Base-by-base conservation (phyloP, 1,140 invertebrate genomes). In the Branchinecta lindahli region DNA sequence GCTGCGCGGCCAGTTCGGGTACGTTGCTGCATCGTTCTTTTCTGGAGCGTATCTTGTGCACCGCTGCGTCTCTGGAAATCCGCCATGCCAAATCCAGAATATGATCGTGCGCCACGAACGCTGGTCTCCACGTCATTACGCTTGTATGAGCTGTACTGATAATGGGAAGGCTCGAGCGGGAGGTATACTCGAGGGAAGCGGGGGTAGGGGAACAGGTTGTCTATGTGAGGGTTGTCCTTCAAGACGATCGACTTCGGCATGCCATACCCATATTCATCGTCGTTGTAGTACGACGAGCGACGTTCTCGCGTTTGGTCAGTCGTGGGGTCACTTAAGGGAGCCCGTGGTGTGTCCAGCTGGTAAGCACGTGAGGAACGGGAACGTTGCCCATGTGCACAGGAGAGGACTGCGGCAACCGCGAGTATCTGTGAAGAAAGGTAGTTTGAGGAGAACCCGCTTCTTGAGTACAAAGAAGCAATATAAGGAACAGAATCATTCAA, bases 221-320 rank as follows among this genome's bases (percentile, higher is more conserved):
- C 68, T 44, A 69, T 69, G 68, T 44, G 46, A 12, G 18, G 44
- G 20, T 69, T 45, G 68, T 69, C 68, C 18, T 45, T 12, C 12
- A 69, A 45, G 10, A 69, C 68, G 46, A 69, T 46, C 18, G 18
- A 44, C 20, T 69, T 45, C 7, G 68, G 68, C n/a, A 46, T 46
- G 68, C 46, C 18, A 45, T n/a, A 44, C 12, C 46, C 68, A 18
- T 69, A 46, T 3, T 45, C n/a, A 45, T 69, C 44, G 10, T 46
- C 68, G 68, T 6, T 4, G 52, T 61, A 61, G 33, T 33, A 33
- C 1, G 33, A 33, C 2, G 52, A 61, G 12, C 52, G 12, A 12
- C 52, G 12, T 61, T 61, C 52, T 61, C 52, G 52, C 18, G 12
- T 12, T 6, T 61, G 52, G 4, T 61, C 52, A 61, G 52, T 61